Base-by-base conservation (phyloP, 2,113 vertebrate genomes). In the Ammodytes marinus region DNA sequence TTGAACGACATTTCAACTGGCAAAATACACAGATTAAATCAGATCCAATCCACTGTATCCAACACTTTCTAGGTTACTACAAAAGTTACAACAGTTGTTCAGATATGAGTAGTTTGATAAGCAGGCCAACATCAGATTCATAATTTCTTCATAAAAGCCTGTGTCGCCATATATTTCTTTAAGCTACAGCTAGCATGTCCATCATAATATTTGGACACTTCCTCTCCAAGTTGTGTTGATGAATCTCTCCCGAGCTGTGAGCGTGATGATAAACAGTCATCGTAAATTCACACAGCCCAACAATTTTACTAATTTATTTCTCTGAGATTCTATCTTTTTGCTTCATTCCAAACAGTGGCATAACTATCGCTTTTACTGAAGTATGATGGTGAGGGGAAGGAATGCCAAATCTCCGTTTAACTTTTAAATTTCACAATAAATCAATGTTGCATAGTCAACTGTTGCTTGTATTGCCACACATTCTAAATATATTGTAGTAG, bases 161-260 rank as follows among this genome's bases (percentile, higher is more conserved):
- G 47, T 59, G 67, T 74, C 42, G 8, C 53, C 27, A 67, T 83
- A 84, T 90, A 85, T 91, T 89, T 88, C 64, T 79, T 75, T 66
- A 77, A 87, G 72, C 75, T 72, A 42, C 70, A 69, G 74, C 87
- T 86, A 87, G 58, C 77, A 53, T 86, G 86, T 74, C 72, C 65
- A 70, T 90, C 83, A 83, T 90, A 91, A 90, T 85, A 91, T 94
- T 90, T 90, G 87, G 90, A 94, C 84, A 89, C 70, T 90, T 85
- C 75, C 86, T 87, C 81, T 84, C 78, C 81, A 89, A 88, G 79
- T 77, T 47, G 69, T 7, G 68, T 58, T 7, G 46, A 91, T 93
- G 82, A 80, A 88, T 92, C 88, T 90, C 74, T 79, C 70, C 2
- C 53, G 74, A 76, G 73, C 80, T 45, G 64, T 35, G 40, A 70